A percentile compares a stretch with the other conserved stretches of the same genome.
Conservation (phyloP, 2,888 invertebrate genomes). For the Caenorhabditis wallacei region DNA sequence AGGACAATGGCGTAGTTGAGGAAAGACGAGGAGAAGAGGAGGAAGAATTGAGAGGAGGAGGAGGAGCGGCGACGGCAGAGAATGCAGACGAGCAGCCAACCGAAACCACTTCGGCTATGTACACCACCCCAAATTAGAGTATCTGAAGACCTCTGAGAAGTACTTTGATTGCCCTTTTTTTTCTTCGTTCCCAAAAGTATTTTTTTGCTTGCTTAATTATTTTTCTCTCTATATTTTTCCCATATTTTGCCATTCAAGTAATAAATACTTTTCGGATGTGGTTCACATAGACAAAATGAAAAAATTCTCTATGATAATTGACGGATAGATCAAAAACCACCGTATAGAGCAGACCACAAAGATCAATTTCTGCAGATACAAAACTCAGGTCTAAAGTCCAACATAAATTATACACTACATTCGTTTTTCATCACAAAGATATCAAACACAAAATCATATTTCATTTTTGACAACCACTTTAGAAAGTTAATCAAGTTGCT, state of each 20-base stretch:
- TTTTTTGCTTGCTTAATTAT: neutral
- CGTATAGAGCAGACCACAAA: too few relatives aligned
- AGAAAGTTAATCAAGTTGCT: neutral
- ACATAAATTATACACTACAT: too few relatives aligned
- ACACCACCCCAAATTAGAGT: constrained; percentile 15
- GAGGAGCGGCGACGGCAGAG: neutral
- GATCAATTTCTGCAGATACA: too few relatives aligned
- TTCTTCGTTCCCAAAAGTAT: neutral
- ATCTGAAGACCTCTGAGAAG: constrained; percentile 37
- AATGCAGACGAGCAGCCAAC: constrained; percentile 32
- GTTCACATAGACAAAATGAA: too few relatives aligned
- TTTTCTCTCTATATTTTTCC: neutral
- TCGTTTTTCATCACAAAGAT: too few relatives aligned
- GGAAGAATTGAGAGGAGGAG: constrained; percentile 7
- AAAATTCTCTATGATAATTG: too few relatives aligned
- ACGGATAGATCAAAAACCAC: too few relatives aligned
- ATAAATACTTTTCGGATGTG: too few relatives aligned
- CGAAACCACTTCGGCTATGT: constrained; percentile 41
- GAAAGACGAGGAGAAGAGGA: constrained; percentile 1
- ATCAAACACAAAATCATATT: too few relatives aligned
- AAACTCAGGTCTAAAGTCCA: too few relatives aligned
- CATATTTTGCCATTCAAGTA: too few relatives aligned
- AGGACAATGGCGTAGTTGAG: neutral
- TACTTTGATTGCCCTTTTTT: constrained; percentile 43
- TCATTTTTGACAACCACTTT: neutral